phyloP scores from a whole-genome alignment of 2,113 vertebrate genomes.

The Cavia porcellus region DNA sequence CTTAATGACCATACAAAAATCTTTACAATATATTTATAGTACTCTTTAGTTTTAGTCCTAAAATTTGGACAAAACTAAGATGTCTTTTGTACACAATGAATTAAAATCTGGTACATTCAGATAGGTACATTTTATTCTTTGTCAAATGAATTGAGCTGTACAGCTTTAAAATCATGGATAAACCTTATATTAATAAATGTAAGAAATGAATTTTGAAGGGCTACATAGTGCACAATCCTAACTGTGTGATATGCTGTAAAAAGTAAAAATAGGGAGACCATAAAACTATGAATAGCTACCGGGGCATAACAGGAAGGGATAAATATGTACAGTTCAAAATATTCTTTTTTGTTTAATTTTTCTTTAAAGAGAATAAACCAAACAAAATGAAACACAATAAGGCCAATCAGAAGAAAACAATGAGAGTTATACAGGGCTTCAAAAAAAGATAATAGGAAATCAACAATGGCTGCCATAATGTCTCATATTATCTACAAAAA shows the following conservation, averaged over 20 bases:
- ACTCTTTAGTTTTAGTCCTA: not conserved
- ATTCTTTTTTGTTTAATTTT: no score
- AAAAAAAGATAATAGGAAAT: no score
- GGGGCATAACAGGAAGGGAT: not conserved
- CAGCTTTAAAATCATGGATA: not conserved
- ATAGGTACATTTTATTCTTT: not conserved
- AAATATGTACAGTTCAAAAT: not conserved
- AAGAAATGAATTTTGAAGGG: not conserved
- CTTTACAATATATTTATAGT: not conserved
- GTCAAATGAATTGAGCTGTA: not conserved
- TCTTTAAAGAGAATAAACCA: no score
- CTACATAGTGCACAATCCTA: not conserved
- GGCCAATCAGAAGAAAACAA: no score
- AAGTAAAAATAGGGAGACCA: not conserved
- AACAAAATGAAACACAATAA: no score
- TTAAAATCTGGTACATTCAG: not conserved
- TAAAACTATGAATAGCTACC: not conserved
- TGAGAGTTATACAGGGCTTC: no score
- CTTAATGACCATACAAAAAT: not conserved
- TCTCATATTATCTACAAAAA: no score
- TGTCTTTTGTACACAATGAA: not conserved
- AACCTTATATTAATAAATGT: not conserved
- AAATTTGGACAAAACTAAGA: not conserved
- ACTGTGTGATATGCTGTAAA: not conserved
- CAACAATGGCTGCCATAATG: no score